Evolutionary conservation across 2,888 invertebrate genomes (phyloP).

Genomic region (Mechanitis mazaeus): DNA sequence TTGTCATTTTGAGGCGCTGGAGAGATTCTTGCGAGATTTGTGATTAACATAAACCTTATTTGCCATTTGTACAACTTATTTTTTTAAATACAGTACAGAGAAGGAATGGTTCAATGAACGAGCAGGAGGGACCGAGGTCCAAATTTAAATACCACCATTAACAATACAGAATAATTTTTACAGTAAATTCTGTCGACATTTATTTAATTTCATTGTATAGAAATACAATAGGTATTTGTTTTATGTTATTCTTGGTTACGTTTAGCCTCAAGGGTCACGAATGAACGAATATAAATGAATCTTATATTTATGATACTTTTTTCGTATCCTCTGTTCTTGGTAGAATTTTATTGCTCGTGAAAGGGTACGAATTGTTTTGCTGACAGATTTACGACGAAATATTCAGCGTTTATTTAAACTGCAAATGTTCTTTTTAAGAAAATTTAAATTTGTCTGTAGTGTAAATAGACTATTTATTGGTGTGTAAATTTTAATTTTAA

Average conservation of each 20-base stretch:
- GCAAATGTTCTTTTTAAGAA: constrained; percentile 50
- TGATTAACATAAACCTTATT: too few relatives aligned
- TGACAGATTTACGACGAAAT: constrained; percentile 75
- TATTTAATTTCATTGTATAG: constrained; percentile 17
- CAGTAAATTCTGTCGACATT: constrained; percentile 11
- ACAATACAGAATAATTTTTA: not conserved
- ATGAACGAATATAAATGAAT: constrained; percentile 75
- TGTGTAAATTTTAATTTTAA: not conserved
- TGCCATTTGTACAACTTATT: too few relatives aligned
- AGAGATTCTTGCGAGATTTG: not conserved
- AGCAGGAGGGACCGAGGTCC: constrained; percentile 57
- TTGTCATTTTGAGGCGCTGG: constrained; percentile 32
- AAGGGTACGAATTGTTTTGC: constrained; percentile 75
- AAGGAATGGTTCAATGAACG: constrained; percentile 57
- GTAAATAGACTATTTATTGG: not conserved
- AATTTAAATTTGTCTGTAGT: constrained; percentile 29
- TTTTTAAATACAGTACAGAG: constrained; percentile 47
- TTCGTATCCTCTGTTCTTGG: constrained; percentile 67
- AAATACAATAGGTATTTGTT: constrained; percentile 21
- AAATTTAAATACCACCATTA: constrained; percentile 42
- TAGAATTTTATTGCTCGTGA: constrained; percentile 75
- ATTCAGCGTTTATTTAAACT: constrained; percentile 72
- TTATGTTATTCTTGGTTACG: constrained; percentile 35
- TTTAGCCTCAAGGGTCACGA: constrained; percentile 57
- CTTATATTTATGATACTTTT: constrained; percentile 76